phyloP scores from a whole-genome alignment of 2,113 vertebrate genomes.

The human region GRCh38 chr6:148285001-148285500 shows the following conservation, averaged over 20 bases:
- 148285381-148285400: not conserved
- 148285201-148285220: not conserved
- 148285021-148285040: not conserved
- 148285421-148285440: not conserved
- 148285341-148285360: not conserved
- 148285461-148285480: not conserved
- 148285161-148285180: not conserved
- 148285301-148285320: not conserved
- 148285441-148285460: not conserved
- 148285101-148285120: not conserved
- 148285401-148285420: not conserved
- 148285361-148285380: fast-evolving
- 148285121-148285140: not conserved
- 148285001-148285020: not conserved
- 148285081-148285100: not conserved
- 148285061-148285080: not conserved
- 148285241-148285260: no score
- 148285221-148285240: not conserved
- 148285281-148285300: not conserved
- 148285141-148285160: not conserved
- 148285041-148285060: no score
- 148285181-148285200: not conserved
- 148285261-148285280: not conserved
- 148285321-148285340: not conserved
- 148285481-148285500: not conserved